Evolutionary conservation across 2,888 invertebrate species (phyloP), one percentile per base, ranked within the genome.

Genomic region (Criorhina ranunculi): DNA sequence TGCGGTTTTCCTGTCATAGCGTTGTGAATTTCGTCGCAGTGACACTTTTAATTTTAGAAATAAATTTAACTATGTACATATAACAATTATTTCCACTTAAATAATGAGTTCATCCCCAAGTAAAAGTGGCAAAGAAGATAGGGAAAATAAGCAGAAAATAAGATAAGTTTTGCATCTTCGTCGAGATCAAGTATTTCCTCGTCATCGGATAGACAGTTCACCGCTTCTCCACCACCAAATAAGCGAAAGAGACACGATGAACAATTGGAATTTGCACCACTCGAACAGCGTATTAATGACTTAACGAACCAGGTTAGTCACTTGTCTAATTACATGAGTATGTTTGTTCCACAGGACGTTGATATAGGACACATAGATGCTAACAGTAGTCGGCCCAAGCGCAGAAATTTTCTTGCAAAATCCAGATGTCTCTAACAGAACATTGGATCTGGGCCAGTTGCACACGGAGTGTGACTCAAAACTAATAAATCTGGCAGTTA

Each of bases 391-490:
- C 24, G 6, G 19, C 37, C 42, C 60, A 42, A 3, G 1, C 11
- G 17, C 42, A 11, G 49, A 60, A 9, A n/a, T 4, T 49, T 62
- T 73, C 29, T 11, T 42, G 2, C n/a, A 31, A 19, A 12, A 53
- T 15, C 53, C 72, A 6, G 62, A 73, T 9, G 12, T 19, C 11
- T 62, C 62, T 5, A 51, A 35, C 12, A 44, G 62, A 12, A 49
- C 51, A 19, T 15, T 73, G 1, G 5, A 73, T 62, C 42, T 72
- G 29, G 72, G 72, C 9, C 59, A 60, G 37, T 31, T 60, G n/a
- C 72, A 72, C 9, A 60, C 72, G 6, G 49, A 72, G 15, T 31
- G 29, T 33, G 49, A 72, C n/a, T n/a, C n/a, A n/a, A n/a, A n/a
- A n/a, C n/a, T n/a, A n/a, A n/a, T n/a, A n/a, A n/a, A n/a, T n/a